phyloP scores from a whole-genome alignment of 2,797 vertebrate species.

The Gymnopithys bicolor region DNA sequence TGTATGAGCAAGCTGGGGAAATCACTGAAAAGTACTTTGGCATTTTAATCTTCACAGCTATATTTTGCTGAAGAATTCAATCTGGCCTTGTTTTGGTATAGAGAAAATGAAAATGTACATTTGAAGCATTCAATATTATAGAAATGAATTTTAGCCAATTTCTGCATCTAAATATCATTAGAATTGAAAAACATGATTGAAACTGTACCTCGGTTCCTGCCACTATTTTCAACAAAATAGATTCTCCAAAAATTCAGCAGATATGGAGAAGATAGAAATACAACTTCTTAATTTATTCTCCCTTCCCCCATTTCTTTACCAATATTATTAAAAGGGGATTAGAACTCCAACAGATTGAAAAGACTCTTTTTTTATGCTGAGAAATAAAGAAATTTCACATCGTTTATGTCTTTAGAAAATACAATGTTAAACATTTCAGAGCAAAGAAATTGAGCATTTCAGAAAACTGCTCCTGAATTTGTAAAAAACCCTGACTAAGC shows the following conservation, averaged over 20 bases:
- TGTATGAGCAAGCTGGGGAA: neutral
- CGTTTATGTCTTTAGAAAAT: neutral
- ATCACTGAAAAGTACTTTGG: neutral
- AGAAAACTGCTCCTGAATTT: neutral
- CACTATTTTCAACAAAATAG: neutral
- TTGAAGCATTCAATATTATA: neutral
- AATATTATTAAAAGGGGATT: neutral
- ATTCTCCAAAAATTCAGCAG: neutral
- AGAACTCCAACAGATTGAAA: neutral
- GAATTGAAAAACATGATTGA: neutral
- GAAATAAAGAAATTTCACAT: neutral
- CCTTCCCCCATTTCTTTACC: neutral
- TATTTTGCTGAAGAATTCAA: neutral
- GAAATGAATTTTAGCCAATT: neutral
- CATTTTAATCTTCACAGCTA: constrained; percentile 7
- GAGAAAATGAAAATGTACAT: neutral
- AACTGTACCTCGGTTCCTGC: neutral
- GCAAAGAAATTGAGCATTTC: neutral
- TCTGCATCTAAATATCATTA: neutral
- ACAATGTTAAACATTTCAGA: neutral
- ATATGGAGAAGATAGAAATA: neutral
- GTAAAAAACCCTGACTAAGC: neutral
- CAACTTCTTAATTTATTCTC: neutral
- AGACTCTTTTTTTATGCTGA: neutral
- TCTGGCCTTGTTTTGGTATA: neutral